Evolutionary conservation across 2,113 vertebrate genomes (phyloP).

Genomic region (Trogon melanurus): DNA sequence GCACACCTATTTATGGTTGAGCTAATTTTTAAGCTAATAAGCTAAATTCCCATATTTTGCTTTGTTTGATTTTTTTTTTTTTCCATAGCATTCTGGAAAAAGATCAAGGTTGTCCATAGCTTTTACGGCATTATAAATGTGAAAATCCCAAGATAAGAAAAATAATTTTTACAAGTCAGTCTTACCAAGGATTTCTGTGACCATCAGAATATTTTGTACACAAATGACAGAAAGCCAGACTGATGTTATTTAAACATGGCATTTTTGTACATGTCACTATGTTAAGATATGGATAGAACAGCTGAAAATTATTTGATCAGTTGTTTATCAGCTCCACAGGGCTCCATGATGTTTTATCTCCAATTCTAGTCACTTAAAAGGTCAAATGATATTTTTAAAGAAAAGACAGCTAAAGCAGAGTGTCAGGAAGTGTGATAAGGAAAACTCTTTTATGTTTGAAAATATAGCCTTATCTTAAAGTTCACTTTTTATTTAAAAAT

Average conservation of each 20-base stretch:
- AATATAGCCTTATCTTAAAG: constrained; percentile 13
- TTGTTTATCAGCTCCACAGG: not conserved
- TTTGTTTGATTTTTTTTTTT: not conserved
- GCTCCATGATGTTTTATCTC: not conserved
- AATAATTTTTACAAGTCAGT: not conserved
- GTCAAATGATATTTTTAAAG: constrained; percentile 20
- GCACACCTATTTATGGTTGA: not conserved
- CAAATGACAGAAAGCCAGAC: not conserved
- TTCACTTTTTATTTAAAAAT: constrained; percentile 26
- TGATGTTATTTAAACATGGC: not conserved
- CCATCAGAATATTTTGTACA: not conserved
- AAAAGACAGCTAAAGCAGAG: not conserved
- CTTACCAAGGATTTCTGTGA: not conserved
- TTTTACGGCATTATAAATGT: not conserved
- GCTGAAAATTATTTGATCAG: not conserved
- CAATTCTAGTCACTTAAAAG: not conserved
- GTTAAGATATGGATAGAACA: not conserved
- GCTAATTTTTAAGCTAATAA: not conserved
- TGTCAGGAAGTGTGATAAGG: constrained; percentile 48
- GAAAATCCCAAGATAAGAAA: not conserved
- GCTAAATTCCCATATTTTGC: not conserved
- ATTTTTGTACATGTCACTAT: not conserved
- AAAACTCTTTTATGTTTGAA: constrained; percentile 47
- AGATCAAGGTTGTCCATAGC: not conserved
- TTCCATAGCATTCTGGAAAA: not conserved